Base-by-base conservation (phyloP, 2,888 invertebrate species). In the Lobophora halterata region DNA sequence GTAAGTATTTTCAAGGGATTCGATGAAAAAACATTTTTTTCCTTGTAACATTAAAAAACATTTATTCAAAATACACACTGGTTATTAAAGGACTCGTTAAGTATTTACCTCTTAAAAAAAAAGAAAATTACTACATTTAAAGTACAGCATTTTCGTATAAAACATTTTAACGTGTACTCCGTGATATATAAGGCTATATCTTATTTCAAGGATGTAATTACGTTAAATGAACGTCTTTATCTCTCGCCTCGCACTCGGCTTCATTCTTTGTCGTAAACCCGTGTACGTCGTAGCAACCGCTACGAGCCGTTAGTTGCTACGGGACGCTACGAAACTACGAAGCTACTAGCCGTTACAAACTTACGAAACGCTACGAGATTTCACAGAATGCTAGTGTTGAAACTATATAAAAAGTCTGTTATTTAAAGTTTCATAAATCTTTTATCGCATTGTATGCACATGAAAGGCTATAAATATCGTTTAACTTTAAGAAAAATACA, bases 211-310 rank as follows among this genome's bases (percentile, higher is more conserved):
- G 46, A 52, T 55, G 48, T 63, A 62, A 64, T 52, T 47, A 46
- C 53, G 53, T 58, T 58, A 60, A 65, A 58, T 55, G 58, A 60
- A 54, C 46, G 57, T 61, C 63, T 67, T 64, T 68, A 68, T 65
- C 66, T 58, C 16, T 39, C 47, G 36, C 49, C 52, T 55, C 52
- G 52, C 55, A 58, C 55, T 37, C 45, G 18, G 48, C 51, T 55
- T 55, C 58, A 58, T 51, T 51, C 58, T 51, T 49, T 56, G 58
- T 58, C 50, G 42, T 53, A 36, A 41, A 33, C 7, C 37, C 32
- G 39, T 34, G 11, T 31, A 24, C 16, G 19, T 16, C 26, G 25
- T 29, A 30, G 13, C 20, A 25, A 25, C 17, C 20, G 19, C 18
- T 20, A 32, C 21, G 25, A 9, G 5, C n/a, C n/a, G n/a, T n/a